Evolutionary conservation across 2,113 vertebrate species (phyloP).

Genomic region (Uropsilus gracilis): DNA sequence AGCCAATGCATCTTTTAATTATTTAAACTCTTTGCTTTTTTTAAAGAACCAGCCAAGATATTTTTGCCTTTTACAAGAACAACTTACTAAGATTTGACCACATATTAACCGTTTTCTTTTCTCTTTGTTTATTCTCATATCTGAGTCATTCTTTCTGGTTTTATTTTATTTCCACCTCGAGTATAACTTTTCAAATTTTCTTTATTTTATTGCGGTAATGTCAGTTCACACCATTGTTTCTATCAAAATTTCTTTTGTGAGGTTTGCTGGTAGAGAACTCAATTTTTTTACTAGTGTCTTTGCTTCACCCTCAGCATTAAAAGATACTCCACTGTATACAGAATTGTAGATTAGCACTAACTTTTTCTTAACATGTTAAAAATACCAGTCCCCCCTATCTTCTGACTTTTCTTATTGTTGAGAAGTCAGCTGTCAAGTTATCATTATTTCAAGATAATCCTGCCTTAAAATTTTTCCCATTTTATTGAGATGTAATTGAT

Average conservation of each 20-base stretch:
- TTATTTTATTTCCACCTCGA: background rate
- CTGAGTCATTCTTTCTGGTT: background rate
- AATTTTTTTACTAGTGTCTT: background rate
- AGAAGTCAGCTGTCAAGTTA: background rate
- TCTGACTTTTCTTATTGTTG: background rate
- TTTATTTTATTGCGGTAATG: too few species aligned
- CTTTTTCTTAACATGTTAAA: background rate
- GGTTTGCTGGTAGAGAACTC: background rate
- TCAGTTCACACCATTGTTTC: too few species aligned
- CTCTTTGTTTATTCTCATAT: background rate
- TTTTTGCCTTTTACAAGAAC: background rate
- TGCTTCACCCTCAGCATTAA: background rate
- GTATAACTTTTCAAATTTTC: background rate
- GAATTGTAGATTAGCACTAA: background rate
- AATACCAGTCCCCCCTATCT: background rate
- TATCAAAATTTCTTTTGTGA: background rate
- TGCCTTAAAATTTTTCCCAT: background rate
- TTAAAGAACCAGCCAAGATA: background rate
- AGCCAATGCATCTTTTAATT: background rate
- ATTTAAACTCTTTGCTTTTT: background rate
- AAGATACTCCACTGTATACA: background rate
- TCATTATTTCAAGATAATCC: background rate
- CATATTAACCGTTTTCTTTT: background rate
- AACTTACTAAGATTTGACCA: background rate
- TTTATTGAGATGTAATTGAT: background rate